Evolutionary conservation across 2,113 vertebrate genomes (phyloP).

Genomic region (Rissa tridactyla): DNA sequence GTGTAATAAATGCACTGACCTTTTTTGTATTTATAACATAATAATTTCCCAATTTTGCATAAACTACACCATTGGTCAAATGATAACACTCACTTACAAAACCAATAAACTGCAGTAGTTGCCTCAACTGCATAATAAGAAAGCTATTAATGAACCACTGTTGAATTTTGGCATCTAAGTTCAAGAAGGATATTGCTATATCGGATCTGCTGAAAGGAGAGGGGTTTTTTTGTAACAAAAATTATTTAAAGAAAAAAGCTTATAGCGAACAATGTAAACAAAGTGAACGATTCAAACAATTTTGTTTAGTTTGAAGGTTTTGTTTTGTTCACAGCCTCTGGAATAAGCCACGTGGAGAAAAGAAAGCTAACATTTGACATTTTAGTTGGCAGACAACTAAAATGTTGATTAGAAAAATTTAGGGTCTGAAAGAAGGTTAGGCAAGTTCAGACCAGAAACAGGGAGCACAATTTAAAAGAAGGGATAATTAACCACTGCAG

Average conservation of each 20-base stretch:
- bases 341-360: neutral
- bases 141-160: neutral
- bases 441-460: slow-evolving; percentile 11
- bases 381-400: neutral
- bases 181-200: neutral
- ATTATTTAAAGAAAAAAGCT: neutral
- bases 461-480: neutral
- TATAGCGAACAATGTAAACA: neutral
- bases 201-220: neutral
- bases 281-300: neutral
- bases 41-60: neutral
- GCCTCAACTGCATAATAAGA: neutral
- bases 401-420: neutral
- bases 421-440: neutral
- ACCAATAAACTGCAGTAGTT: neutral
- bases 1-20: neutral
- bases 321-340: neutral
- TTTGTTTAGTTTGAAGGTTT: neutral
- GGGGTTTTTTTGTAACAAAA: neutral
- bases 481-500: neutral
- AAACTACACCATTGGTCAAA: neutral
- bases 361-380: neutral
- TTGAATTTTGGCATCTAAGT: neutral
- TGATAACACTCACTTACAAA: neutral
- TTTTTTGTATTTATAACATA: neutral